Evolutionary conservation across 2,888 invertebrate genomes (phyloP).

Genomic region (Ellobium chinense): DNA sequence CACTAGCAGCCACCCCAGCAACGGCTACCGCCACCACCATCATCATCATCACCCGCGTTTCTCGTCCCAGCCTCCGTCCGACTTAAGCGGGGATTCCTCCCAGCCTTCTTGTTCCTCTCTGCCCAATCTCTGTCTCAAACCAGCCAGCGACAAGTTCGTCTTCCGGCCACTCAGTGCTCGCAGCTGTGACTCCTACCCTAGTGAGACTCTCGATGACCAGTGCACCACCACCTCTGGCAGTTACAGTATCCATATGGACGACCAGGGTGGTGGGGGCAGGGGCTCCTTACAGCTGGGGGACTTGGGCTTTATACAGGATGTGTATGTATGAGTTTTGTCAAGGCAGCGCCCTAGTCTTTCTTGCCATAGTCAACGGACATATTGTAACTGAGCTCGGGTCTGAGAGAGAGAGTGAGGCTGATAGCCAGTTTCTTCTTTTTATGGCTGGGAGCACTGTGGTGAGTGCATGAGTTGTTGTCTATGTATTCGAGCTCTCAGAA

Average conservation of each 20-base stretch:
- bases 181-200: constrained; percentile 44
- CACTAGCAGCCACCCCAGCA: not conserved
- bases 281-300: not conserved
- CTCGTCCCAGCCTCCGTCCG: constrained; percentile 21
- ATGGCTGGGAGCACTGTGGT: too few relatives aligned
- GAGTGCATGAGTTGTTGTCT: too few relatives aligned
- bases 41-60: constrained; percentile 18
- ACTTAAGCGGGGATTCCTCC: constrained; percentile 36
- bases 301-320: constrained; percentile 42
- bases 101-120: constrained; percentile 43
- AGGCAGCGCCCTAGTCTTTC: too few relatives aligned
- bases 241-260: constrained; percentile 47
- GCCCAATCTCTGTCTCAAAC: constrained; percentile 41
- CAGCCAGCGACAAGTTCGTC: constrained; percentile 29
- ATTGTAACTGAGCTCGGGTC: too few relatives aligned
- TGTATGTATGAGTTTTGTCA: constrained; percentile 50
- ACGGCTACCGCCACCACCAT: too few relatives aligned
- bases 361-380: too few relatives aligned
- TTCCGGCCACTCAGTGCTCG: constrained; percentile 46
- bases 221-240: constrained; percentile 51
- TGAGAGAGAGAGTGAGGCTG: too few relatives aligned
- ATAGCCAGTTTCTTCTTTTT: too few relatives aligned
- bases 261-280: not conserved
- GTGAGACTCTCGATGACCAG: constrained; percentile 47
- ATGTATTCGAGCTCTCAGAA: too few relatives aligned